Evolutionary conservation across 2,888 invertebrate genomes (phyloP).

Genomic region (Lathronympha strigana): DNA sequence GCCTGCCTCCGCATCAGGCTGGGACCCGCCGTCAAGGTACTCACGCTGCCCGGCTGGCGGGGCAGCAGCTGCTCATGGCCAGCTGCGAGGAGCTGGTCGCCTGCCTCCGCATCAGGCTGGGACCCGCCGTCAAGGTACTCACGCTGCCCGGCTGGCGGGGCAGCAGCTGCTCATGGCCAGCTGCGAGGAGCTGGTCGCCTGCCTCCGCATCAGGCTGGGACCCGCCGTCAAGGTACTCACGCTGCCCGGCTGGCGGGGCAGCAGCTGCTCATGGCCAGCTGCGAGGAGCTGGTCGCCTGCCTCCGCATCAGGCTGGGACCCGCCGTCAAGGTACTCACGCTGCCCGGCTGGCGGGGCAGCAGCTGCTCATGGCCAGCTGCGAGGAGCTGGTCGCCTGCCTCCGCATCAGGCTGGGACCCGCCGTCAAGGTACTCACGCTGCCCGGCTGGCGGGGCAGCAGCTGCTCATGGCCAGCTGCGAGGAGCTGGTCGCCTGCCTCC

Average conservation of each 20-base stretch:
- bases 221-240: conserved; percentile 88
- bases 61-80: conserved; percentile 90
- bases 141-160: conserved; percentile 86
- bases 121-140: conserved; percentile 90
- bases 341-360: too few species aligned
- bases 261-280: too few species aligned
- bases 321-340: not conserved
- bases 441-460: too few species aligned
- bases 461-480: not conserved
- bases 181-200: conserved; percentile 88
- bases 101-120: conserved; percentile 88
- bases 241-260: too few species aligned
- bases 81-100: conserved; percentile 90
- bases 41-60: conserved; percentile 84
- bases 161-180: conserved; percentile 90
- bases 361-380: too few species aligned
- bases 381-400: not conserved
- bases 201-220: conserved; percentile 89
- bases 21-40: conserved; percentile 91
- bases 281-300: not conserved
- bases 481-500: not conserved
- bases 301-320: not conserved
- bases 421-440: conserved; percentile 1
- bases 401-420: not conserved
- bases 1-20: conserved; percentile 88